A percentile compares a stretch with the other conserved stretches of the same genome.
These are phyloP conservation scores for crab-eating macaque (Macaca fascicularis) DNA, from an alignment of 2,113 vertebrate genomes.

Conservation along the genomic window DNA sequence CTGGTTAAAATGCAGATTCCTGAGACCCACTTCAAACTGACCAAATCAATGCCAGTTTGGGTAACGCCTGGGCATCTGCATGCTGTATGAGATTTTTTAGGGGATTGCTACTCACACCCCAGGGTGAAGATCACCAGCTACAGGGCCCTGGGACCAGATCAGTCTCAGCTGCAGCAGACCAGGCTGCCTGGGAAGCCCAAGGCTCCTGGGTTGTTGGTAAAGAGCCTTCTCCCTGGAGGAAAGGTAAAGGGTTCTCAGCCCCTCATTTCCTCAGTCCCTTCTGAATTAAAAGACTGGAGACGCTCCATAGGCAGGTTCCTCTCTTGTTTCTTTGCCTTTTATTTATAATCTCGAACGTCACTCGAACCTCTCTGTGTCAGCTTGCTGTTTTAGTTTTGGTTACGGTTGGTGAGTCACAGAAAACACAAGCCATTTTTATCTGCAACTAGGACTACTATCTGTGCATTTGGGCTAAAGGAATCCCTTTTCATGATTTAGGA, in stretches of 20 bases:
- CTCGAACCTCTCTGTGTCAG: constrained; percentile 4
- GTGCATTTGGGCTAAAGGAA: constrained; percentile 60
- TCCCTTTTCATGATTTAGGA: constrained; percentile 60
- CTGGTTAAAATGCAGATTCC: not conserved
- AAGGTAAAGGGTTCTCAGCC: not conserved
- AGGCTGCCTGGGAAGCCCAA: not conserved
- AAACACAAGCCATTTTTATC: constrained; percentile 62
- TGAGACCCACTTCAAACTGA: not conserved
- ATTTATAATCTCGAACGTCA: not conserved
- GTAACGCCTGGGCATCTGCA: not conserved
- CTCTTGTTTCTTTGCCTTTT: constrained; percentile 18
- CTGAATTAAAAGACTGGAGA: not conserved
- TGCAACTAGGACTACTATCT: constrained; percentile 45
- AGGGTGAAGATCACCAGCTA: not conserved
- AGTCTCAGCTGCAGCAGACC: not conserved
- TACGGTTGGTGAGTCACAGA: not conserved
- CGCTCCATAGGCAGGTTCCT: not conserved
- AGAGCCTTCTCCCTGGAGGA: not conserved
- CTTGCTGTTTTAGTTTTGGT: constrained; percentile 58
- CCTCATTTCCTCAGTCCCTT: not conserved
- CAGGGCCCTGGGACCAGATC: not conserved
- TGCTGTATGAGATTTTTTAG: not conserved
- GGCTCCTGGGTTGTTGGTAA: not conserved
- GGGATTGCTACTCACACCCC: fast-evolving
- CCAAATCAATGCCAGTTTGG: not conserved